phyloP scores from a whole-genome alignment of 1,140 invertebrate species.

The Cydia strobilella region DNA sequence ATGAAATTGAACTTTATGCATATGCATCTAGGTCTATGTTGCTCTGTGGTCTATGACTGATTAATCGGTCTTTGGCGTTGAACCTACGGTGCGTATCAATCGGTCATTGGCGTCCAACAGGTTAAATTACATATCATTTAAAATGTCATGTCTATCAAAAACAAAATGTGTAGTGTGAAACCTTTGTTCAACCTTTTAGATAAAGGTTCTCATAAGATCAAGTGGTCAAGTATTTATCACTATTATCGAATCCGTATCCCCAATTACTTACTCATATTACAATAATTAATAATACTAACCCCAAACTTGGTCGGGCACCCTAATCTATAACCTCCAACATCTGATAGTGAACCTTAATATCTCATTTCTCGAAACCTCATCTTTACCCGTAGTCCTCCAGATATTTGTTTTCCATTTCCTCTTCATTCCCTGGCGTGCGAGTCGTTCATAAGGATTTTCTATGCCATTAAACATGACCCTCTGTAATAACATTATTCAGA shows the following conservation, averaged over 20 bases:
- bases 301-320: not conserved
- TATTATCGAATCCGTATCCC: not conserved
- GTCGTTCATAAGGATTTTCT: slow-evolving; percentile 68
- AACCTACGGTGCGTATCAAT: no score
- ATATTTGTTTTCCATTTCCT: slow-evolving; percentile 59
- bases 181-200: not conserved
- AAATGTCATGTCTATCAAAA: not conserved
- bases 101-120: no score
- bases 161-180: not conserved
- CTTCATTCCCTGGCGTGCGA: slow-evolving; percentile 49
- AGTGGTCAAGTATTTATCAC: not conserved
- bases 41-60: no score
- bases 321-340: slow-evolving; percentile 16
- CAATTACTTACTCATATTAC: slow-evolving; percentile 5
- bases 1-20: no score
- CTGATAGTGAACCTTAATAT: slow-evolving; percentile 33
- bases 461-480: slow-evolving; percentile 59
- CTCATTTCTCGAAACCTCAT: slow-evolving; percentile 25
- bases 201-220: not conserved
- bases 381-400: slow-evolving; percentile 10
- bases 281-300: slow-evolving; percentile 9
- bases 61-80: no score
- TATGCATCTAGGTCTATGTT: no score
- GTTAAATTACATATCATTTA: no score
- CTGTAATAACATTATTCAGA: slow-evolving; percentile 63